Percentiles rank a stretch among this genome's conserved stretches.
These are phyloP conservation scores for Lysiphlebus fabarum DNA, from an alignment of 1,140 invertebrate species.

Conservation along the genomic window DNA sequence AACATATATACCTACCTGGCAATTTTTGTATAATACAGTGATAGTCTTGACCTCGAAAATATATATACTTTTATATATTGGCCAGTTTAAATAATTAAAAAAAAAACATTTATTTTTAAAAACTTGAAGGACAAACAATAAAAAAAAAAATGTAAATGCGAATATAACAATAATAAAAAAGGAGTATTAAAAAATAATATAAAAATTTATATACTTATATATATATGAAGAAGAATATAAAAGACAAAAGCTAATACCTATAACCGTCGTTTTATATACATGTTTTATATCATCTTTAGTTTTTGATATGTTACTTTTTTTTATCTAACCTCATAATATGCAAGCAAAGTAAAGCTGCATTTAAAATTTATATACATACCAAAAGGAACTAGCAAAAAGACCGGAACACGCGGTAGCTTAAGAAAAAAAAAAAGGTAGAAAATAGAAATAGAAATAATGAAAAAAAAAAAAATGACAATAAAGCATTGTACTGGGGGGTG, in stretches of 20 bases:
- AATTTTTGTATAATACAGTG: not conserved
- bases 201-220: too few species aligned
- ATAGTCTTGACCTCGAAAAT: conserved; percentile 9
- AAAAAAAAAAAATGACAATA: conserved; percentile 20
- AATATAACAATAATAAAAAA: too few species aligned
- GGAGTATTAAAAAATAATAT: too few species aligned
- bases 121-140: too few species aligned
- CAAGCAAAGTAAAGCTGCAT: not conserved
- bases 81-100: too few species aligned
- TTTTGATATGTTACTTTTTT: conserved; percentile 12
- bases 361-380: too few species aligned
- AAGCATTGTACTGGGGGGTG: conserved; percentile 20
- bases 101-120: too few species aligned
- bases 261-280: conserved; percentile 24
- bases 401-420: conserved; percentile 5
- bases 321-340: conserved; percentile 15
- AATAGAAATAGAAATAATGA: conserved; percentile 14
- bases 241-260: not conserved
- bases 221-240: too few species aligned
- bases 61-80: too few species aligned
- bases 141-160: conserved; percentile 1
- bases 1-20: too few species aligned
- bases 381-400: not conserved
- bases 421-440: conserved; percentile 15
- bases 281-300: conserved; percentile 21